Percentiles rank a stretch among this genome's conserved stretches.
These are phyloP conservation scores for Chelonus insularis DNA, from an alignment of 1,140 invertebrate genomes.

Conservation along the genomic window DNA sequence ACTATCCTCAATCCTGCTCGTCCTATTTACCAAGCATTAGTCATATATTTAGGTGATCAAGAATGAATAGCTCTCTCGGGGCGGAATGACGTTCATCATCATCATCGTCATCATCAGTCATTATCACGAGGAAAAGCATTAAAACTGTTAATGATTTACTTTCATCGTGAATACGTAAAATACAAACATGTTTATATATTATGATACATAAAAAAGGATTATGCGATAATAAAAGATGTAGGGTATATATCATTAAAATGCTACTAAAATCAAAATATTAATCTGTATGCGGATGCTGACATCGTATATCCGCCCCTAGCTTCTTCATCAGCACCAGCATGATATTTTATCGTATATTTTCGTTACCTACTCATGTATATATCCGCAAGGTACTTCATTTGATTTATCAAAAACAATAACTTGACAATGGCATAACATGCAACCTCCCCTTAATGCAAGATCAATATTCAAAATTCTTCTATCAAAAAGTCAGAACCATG, in stretches of 20 bases:
- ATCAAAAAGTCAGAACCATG: too few relatives aligned
- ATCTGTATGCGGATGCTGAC: slow-evolving; percentile 5
- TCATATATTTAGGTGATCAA: slow-evolving; percentile 13
- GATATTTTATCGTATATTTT: slow-evolving; percentile 13
- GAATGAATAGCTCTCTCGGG: neutral
- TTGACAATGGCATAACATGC: too few relatives aligned
- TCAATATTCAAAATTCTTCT: too few relatives aligned
- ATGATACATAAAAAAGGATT: neutral
- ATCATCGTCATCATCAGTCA: neutral
- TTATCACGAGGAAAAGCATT: neutral
- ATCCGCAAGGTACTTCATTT: slow-evolving; percentile 1
- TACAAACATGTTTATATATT: neutral
- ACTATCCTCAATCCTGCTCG: neutral
- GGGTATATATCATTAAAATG: slow-evolving; percentile 10
- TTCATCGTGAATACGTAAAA: neutral
- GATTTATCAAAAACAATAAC: slow-evolving; percentile 3
- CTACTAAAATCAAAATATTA: slow-evolving; percentile 21
- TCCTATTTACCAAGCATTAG: slow-evolving; percentile 12
- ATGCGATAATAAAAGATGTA: neutral
- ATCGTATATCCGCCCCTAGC: slow-evolving; percentile 9
- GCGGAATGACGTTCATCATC: neutral
- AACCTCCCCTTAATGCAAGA: too few relatives aligned
- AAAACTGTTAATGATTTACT: neutral
- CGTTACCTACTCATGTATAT: slow-evolving; percentile 10
- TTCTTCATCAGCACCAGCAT: slow-evolving; percentile 2